A percentile compares a stretch with the other conserved stretches of the same genome.
Evolutionary conservation across 2,888 invertebrate genomes (phyloP).

Genomic region (Idaea biselata): DNA sequence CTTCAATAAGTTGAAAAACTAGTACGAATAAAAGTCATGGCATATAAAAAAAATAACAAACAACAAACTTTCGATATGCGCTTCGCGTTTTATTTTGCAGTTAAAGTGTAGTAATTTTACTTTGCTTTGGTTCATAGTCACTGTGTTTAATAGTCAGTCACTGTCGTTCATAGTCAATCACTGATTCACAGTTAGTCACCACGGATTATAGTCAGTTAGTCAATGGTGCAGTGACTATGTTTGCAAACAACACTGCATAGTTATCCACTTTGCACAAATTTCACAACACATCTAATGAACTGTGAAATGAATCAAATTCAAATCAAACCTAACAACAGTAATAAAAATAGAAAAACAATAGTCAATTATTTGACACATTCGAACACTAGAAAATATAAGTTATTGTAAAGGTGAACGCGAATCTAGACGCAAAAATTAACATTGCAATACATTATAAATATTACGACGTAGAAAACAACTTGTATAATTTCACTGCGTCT

Average conservation of each 20-base stretch:
- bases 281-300: neutral
- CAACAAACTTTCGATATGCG: neutral
- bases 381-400: neutral
- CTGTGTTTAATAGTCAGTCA: too few relatives aligned
- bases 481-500: neutral
- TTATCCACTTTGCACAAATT: neutral
- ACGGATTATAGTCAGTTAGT: too few relatives aligned
- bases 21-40: neutral
- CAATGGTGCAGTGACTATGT: too few relatives aligned
- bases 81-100: neutral
- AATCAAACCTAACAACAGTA: neutral
- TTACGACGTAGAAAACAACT: too few relatives aligned
- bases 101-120: too few relatives aligned
- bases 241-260: neutral
- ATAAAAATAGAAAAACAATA: neutral
- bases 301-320: neutral
- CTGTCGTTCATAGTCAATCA: too few relatives aligned
- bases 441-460: too few relatives aligned
- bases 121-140: too few relatives aligned
- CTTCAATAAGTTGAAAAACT: neutral
- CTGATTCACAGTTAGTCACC: too few relatives aligned
- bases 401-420: neutral
- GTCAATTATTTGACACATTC: neutral
- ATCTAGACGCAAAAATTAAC: neutral
- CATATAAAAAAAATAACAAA: neutral